A percentile compares a stretch with the other conserved stretches of the same genome.
phyloP scores from a whole-genome alignment of 2,888 invertebrate genomes.

The Ceriagrion tenellum region DNA sequence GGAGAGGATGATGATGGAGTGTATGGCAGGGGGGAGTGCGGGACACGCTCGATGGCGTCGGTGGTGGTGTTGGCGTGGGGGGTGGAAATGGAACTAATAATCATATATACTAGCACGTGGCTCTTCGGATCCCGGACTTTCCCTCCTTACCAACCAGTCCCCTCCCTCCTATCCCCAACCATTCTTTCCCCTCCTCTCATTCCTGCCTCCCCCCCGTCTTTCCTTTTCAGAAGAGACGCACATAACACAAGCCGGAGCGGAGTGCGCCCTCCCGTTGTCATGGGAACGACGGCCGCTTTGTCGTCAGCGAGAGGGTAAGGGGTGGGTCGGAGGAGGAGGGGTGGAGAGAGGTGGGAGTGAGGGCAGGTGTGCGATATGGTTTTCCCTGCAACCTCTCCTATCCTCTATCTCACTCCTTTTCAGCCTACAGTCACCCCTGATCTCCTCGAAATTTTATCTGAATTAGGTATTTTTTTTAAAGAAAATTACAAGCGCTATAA shows the following conservation, averaged over 20 bases:
- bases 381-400: neutral
- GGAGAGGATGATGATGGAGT: neutral
- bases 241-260: neutral
- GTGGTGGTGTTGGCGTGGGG: too few species aligned
- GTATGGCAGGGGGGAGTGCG: neutral
- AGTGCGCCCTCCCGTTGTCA: conserved; percentile 46
- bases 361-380: conserved; percentile 1
- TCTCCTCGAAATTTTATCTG: neutral
- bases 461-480: too few species aligned
- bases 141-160: too few species aligned
- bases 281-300: conserved; percentile 60
- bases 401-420: neutral
- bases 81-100: conserved; percentile 62
- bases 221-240: neutral
- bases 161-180: neutral
- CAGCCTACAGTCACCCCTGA: neutral
- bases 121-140: neutral
- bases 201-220: too few species aligned
- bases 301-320: conserved; percentile 20
- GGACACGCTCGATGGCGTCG: too few species aligned
- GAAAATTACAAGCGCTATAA: too few species aligned
- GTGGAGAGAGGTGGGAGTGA: neutral
- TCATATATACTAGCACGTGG: conserved; percentile 58
- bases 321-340: neutral
- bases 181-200: neutral